Evolutionary conservation across 2,797 vertebrate genomes (phyloP), one percentile per base, ranked within the genome.

Genomic region (Pteropus rufus): DNA sequence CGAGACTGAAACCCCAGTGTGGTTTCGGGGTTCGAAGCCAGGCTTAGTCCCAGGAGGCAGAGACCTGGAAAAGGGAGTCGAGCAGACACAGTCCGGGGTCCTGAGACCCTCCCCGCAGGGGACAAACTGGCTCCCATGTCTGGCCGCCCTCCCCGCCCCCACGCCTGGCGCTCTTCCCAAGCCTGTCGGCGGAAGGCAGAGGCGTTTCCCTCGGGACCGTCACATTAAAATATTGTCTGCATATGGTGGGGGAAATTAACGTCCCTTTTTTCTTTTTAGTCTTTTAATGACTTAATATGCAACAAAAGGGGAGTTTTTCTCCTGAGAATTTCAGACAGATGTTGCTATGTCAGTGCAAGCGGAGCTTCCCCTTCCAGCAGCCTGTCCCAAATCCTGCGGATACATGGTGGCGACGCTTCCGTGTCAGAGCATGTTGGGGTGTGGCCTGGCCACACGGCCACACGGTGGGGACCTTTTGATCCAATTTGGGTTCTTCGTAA

Each of bases 281-380:
- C 44, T 82, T 89, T 77, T 93, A 96, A 96, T 80, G 79, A 83
- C 95, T 97, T 95, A 96, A 95, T 91, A 64, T 64, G 77, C 85
- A 94, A 89, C 91, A 84, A 96, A 96, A 97, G 89, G 86, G 60
- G 60, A 39, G 56, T n/a, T 85, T 31, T 76, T 54, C 93, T 83
- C 96, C 73, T 46, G 77, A 91, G 96, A 95, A 70, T 2, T 23
- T 34, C 46, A 36, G n/a, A 11, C 77, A 94, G 92, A 69, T 97
- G 94, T 24, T 90, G 81, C 94, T 67, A 10, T 56, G 75, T 94
- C 31, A 29, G 15, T 11, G 49, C 4, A 0, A 26, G 62, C 79
- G 46, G 36, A 26, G 81, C 21, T 9, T 31, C 41, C 60, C 18
- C 8, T 21, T 67, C 86, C 86, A 81, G 70, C 92, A 58, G 86